phyloP scores from a whole-genome alignment of 23 tunicate genomes.

The Halocynthia aurantium region DNA sequence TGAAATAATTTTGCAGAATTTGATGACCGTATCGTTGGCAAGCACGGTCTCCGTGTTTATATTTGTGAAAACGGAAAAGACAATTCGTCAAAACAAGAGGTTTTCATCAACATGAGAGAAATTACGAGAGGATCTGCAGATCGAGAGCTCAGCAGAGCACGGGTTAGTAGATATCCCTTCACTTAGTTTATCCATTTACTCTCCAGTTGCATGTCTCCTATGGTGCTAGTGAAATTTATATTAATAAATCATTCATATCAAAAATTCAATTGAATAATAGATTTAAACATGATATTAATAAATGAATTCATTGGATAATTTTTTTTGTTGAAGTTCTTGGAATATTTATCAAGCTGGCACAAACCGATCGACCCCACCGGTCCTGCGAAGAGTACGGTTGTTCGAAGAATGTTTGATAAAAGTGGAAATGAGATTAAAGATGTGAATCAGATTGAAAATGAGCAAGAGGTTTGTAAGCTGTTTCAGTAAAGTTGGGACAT shows the following conservation, averaged over 20 bases:
- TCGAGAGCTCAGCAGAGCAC: slow-evolving; percentile 30
- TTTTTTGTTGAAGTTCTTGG: slow-evolving; percentile 44
- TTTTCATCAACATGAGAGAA: slow-evolving; percentile 63
- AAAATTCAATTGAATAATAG: background rate
- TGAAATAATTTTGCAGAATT: slow-evolving; percentile 10
- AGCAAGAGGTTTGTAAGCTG: slow-evolving; percentile 38
- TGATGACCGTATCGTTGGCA: slow-evolving; percentile 37
- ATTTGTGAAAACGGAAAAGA: slow-evolving; percentile 73
- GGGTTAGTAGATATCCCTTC: slow-evolving; percentile 31
- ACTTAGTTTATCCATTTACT: too few relatives aligned
- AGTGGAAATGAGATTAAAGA: slow-evolving; percentile 60
- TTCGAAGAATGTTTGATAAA: slow-evolving; percentile 54
- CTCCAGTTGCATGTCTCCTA: too few relatives aligned
- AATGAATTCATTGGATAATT: background rate
- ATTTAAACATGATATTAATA: background rate
- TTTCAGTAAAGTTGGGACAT: background rate
- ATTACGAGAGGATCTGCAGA: slow-evolving; percentile 58
- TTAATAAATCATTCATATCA: too few relatives aligned
- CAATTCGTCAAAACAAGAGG: slow-evolving; percentile 1
- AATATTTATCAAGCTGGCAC: slow-evolving; percentile 66
- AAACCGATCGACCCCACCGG: slow-evolving; percentile 70
- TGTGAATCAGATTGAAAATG: slow-evolving; percentile 49
- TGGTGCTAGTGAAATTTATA: too few relatives aligned
- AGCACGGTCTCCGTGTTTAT: slow-evolving; percentile 49
- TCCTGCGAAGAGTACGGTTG: slow-evolving; percentile 53